A percentile compares a stretch with the other conserved stretches of the same genome.
These are phyloP conservation scores for Parauchenoglanis ngamensis DNA, from an alignment of 2,797 vertebrate genomes.

Conservation along the genomic window DNA sequence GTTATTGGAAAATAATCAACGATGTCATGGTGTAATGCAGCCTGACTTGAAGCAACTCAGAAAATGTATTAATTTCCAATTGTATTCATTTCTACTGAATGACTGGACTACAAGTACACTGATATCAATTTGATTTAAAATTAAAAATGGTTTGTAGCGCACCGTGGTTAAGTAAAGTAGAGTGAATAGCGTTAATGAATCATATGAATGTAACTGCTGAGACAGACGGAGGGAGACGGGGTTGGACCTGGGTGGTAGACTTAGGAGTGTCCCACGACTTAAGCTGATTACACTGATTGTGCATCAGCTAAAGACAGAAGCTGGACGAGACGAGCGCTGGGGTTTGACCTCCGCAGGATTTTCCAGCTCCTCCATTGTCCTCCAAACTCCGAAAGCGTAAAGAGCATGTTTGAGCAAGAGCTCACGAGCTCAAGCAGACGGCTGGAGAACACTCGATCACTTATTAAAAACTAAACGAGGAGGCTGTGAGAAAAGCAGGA, in stretches of 20 bases:
- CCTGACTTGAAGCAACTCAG: neutral
- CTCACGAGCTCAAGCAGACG: conserved; percentile 73
- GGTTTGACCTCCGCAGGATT: conserved; percentile 80
- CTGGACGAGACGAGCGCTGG: conserved; percentile 71
- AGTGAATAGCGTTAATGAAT: neutral
- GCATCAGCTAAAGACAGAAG: conserved; percentile 74
- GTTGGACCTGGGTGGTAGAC: conserved; percentile 62
- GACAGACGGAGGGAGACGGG: neutral
- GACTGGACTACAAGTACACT: neutral
- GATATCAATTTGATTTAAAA: neutral
- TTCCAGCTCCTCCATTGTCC: conserved; percentile 83
- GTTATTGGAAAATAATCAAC: neutral
- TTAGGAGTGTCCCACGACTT: conserved; percentile 68
- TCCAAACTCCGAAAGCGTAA: conserved; percentile 81
- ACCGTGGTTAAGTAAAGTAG: neutral
- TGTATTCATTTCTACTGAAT: too few relatives aligned
- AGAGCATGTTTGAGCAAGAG: conserved; percentile 79
- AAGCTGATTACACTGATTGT: conserved; percentile 80
- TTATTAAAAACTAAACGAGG: conserved; percentile 66
- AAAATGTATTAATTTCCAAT: neutral
- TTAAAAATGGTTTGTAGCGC: neutral
- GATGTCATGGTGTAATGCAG: neutral
- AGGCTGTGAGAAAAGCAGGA: conserved; percentile 50
- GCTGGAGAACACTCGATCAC: conserved; percentile 66
- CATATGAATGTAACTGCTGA: neutral